Base-by-base conservation (phyloP, 2,888 invertebrate genomes). In the Diachrysia chrysitis region DNA sequence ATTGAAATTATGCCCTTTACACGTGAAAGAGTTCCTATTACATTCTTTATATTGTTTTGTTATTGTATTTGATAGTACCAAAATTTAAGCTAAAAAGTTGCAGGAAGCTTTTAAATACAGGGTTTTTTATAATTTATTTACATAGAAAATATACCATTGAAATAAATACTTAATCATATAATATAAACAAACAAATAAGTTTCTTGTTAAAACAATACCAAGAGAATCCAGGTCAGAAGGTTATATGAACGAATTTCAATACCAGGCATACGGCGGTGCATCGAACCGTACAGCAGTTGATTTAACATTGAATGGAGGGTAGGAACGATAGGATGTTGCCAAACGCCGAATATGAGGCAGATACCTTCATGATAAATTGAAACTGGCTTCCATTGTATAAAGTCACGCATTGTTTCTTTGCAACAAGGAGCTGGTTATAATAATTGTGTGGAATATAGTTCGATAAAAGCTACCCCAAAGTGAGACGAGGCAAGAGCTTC, bases 271-370 rank as follows among this genome's bases (percentile, higher is more conserved):
- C 29, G 21, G 29, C 10, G 56, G 63, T 56, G 17, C 65, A 82
- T n/a, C 76, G 77, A 63, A 85, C 79, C 78, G 76, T 81, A 57
- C 21, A 68, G 67, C 72, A 79, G 71, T 80, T 86, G 78, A 67
- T 81, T 81, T 87, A 87, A 85, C 86, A 87, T 87, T 87, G 83
- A 86, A 87, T 87, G 69, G 86, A 66, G 81, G 79, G 73, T 78
- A 75, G 58, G 29, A 56, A 58, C 59, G 10, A 55, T 29, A 86
- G 87, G 87, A 87, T 78, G 76, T 87, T 87, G 86, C 87, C 73
- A 73, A 77, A 85, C 67, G 69, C 59, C 65, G 79, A 84, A 83
- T 82, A 87, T 86, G 83, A 85, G 75, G 76, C 70, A 71, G 87
- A 83, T 85, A 79, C 74, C 79, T 73, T 78, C 79, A 64, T 79